A percentile compares a stretch with the other conserved stretches of the same genome.
Conservation (phyloP, 2,113 vertebrate genomes). For the Cyprinodon brontotheroides region DNA sequence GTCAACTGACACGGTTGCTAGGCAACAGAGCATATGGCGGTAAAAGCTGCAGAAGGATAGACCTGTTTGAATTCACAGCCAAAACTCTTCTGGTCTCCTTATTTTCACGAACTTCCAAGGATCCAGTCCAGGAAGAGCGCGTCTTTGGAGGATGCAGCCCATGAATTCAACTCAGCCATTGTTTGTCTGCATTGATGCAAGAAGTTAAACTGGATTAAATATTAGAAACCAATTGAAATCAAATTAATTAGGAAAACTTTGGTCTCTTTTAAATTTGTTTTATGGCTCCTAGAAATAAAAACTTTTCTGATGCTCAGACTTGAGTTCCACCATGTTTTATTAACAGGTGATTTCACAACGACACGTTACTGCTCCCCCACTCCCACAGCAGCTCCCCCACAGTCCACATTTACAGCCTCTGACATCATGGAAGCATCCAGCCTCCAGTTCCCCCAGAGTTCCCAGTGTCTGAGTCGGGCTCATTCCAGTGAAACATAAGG, state of each 20-base stretch:
- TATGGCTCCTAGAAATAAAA: background rate
- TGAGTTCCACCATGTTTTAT: conserved; percentile 16
- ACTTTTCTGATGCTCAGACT: background rate
- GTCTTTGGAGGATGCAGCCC: too few species aligned
- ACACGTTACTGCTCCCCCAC: conserved; percentile 7
- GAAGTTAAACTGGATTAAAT: too few species aligned
- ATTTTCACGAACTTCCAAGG: too few species aligned
- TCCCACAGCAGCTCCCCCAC: background rate
- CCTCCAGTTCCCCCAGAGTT: background rate
- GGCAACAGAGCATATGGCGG: too few species aligned
- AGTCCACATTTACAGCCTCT: background rate
- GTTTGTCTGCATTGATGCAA: too few species aligned
- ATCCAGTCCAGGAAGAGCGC: too few species aligned
- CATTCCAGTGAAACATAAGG: background rate
- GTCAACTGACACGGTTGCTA: too few species aligned
- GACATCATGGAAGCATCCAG: conserved; percentile 25
- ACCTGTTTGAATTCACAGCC: too few species aligned
- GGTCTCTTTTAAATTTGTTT: background rate
- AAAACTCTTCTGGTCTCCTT: too few species aligned
- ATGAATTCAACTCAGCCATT: too few species aligned
- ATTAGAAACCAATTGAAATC: too few species aligned
- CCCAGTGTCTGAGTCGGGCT: background rate
- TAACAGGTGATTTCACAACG: conserved; percentile 14
- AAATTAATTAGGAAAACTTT: background rate
- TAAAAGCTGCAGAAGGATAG: too few species aligned